Conservation (phyloP, 2,797 vertebrate genomes). For the Poecile montanus region DNA sequence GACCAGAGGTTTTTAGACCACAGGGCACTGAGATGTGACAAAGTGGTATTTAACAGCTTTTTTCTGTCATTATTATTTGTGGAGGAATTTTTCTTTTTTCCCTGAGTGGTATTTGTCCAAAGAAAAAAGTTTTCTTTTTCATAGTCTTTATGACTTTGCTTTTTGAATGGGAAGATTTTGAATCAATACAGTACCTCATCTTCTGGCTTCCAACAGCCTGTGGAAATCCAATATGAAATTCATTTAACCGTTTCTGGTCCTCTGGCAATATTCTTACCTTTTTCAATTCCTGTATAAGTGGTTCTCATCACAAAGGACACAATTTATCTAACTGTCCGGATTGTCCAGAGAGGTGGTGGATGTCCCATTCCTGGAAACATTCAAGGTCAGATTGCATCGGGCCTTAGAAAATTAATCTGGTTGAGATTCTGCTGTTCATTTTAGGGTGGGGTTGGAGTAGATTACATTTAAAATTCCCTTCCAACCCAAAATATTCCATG, state of each 20-base stretch:
- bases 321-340: background rate
- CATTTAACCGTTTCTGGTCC: background rate
- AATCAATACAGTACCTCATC: background rate
- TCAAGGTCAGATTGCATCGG: rapidly evolving
- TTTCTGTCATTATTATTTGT: background rate
- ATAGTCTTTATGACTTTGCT: background rate
- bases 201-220: background rate
- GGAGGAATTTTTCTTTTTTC: background rate
- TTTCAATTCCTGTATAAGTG: background rate
- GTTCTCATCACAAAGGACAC: background rate
- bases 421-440: background rate
- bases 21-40: background rate
- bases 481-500: background rate
- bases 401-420: background rate
- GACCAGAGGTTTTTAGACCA: background rate
- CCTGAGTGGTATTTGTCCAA: background rate
- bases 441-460: background rate
- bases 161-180: background rate
- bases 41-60: background rate
- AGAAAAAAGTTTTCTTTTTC: background rate
- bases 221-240: background rate
- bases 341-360: background rate
- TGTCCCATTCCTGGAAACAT: background rate
- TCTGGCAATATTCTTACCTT: background rate
- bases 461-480: background rate